Evolutionary conservation across 2,888 invertebrate genomes (phyloP), one percentile per base, ranked within the genome.

Genomic region (Leptopilina syphax): DNA sequence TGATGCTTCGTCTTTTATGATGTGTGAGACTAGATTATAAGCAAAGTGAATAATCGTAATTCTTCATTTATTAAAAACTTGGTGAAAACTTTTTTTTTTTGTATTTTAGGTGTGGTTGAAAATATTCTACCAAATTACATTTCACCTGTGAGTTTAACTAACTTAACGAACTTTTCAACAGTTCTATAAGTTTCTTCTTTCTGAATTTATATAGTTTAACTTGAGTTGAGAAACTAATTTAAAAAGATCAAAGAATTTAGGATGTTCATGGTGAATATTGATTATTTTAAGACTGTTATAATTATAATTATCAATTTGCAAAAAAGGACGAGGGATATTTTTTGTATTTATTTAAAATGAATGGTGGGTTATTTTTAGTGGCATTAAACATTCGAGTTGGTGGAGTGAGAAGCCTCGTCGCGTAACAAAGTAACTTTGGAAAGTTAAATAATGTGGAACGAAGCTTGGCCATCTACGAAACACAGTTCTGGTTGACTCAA

Each of bases 401-500:
- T 13, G 50, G 68, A 68, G 50, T 68, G 68, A 68, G 50, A 70
- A 70, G 50, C 27, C 70, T 54, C 12, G 27, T 70, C 70, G 70
- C 54, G 70, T 70, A 70, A 70, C 54, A 70, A 57, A 73, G 70
- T 57, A 73, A 57, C 70, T 73, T 57, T 34, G 34, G n/a, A 57
- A 57, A 57, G 54, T 57, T 57, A 73, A 73, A 73, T 73, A 73
- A 57, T 73, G 54, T 57, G 57, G 57, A 73, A 73, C 70, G n/a
- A n/a, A 34, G 70, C 57, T 73, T 73, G 70, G 70, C 34, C 70
- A 73, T 50, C 57, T 57, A 73, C 57, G n/a, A n/a, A 73, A 73
- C 70, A 73, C 70, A 57, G 70, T 73, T 73, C 34, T 13, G 41
- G 70, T 57, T 73, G 70, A 73, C 70, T 54, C 70, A 54, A 57